Evolutionary conservation across 2,797 vertebrate species (phyloP).

Genomic region (Cossypha heuglini): DNA sequence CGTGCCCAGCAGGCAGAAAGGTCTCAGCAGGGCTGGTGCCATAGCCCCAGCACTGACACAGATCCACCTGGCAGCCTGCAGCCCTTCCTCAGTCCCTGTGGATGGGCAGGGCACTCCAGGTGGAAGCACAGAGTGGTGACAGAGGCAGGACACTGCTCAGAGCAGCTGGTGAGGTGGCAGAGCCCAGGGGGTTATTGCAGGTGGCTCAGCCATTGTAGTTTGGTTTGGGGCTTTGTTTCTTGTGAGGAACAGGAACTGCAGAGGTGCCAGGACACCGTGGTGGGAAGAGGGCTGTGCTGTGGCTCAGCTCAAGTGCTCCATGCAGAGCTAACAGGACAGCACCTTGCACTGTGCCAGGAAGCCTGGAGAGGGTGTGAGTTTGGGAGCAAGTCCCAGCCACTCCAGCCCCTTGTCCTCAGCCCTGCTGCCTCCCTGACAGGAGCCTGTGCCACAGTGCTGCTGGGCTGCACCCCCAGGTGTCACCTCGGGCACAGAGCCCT

Average conservation of each 20-base stretch:
- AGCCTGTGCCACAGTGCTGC: fast-evolving
- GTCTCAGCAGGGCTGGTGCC: not conserved
- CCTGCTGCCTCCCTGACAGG: not conserved
- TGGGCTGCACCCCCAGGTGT: not conserved
- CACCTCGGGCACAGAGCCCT: not conserved
- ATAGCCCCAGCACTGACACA: fast-evolving
- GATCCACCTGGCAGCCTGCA: not conserved
- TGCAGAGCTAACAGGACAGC: not conserved
- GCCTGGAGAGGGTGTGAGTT: fast-evolving
- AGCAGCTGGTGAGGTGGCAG: not conserved
- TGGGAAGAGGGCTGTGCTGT: not conserved
- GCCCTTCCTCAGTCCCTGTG: not conserved
- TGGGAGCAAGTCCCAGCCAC: fast-evolving
- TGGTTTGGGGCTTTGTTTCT: not conserved
- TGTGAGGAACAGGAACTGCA: not conserved
- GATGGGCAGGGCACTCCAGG: fast-evolving
- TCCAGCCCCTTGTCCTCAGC: not conserved
- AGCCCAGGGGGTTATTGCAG: not conserved
- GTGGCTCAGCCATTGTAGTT: not conserved
- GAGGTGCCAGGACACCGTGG: fast-evolving
- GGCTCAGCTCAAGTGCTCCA: not conserved
- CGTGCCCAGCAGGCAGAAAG: fast-evolving
- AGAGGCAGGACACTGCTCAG: not conserved
- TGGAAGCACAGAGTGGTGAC: not conserved
- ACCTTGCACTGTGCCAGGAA: fast-evolving